These are phyloP conservation scores for Drosophila teissieri DNA, from an alignment of 1,140 invertebrate species.

Conservation along the genomic window DNA sequence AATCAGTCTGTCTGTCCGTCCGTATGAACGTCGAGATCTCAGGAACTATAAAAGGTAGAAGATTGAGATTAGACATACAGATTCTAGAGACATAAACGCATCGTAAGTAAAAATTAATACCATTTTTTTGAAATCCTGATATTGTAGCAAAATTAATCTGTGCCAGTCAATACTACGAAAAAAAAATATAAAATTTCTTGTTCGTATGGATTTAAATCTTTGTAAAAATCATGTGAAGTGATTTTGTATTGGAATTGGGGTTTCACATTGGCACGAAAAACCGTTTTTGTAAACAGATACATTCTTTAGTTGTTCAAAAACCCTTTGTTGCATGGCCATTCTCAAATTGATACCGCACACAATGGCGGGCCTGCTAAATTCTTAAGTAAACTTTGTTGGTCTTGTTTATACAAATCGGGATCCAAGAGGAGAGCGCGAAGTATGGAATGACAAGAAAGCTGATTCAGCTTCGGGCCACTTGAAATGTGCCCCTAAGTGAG, in stretches of 20 bases:
- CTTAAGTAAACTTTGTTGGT: constrained; percentile 59
- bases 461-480: constrained; percentile 57
- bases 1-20: too few species aligned
- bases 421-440: constrained; percentile 16
- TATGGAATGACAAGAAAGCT: constrained; percentile 42
- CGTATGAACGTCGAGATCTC: too few species aligned
- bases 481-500: constrained; percentile 39
- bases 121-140: too few species aligned
- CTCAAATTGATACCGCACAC: constrained; percentile 64
- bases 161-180: too few species aligned
- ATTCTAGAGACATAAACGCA: too few species aligned
- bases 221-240: too few species aligned
- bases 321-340: constrained; percentile 34
- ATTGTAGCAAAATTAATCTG: too few species aligned
- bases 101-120: too few species aligned
- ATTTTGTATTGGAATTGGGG: background rate
- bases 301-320: constrained; percentile 35
- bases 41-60: too few species aligned
- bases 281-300: constrained; percentile 30
- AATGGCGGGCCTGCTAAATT: constrained; percentile 53
- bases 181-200: too few species aligned
- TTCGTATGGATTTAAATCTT: background rate
- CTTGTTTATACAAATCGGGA: constrained; percentile 58
- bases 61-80: too few species aligned
- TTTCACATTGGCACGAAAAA: constrained; percentile 6